Evolutionary conservation across 2,888 invertebrate genomes (phyloP).

Genomic region (Auanema freiburgensis): DNA sequence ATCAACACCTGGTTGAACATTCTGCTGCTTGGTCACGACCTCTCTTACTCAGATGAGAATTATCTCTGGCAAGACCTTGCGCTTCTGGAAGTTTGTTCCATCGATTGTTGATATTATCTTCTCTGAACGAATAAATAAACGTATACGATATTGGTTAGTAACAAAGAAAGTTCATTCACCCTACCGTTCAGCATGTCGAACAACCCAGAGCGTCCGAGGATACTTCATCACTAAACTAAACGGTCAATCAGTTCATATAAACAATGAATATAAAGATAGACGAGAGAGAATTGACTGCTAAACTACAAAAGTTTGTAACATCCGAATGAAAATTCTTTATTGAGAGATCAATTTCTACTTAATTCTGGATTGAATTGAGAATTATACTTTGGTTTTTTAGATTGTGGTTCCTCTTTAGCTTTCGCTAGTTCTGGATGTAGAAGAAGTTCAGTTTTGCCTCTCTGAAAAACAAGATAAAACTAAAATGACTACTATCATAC

Average conservation of each 20-base stretch:
- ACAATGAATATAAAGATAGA: too few relatives aligned
- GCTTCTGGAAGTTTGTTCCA: constrained; percentile 31
- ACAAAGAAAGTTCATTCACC: constrained; percentile 16
- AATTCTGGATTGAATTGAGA: constrained; percentile 87
- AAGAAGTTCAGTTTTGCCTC: constrained; percentile 64
- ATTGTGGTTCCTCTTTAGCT: constrained; percentile 35
- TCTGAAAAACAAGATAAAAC: constrained; percentile 31
- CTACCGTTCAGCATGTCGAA: constrained; percentile 57
- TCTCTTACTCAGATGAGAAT: constrained; percentile 52
- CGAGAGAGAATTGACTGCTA: neutral
- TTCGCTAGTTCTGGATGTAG: constrained; percentile 74
- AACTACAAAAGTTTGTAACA: neutral
- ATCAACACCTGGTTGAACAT: constrained; percentile 21
- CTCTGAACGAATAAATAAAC: constrained; percentile 22
- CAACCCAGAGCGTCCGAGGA: constrained; percentile 56
- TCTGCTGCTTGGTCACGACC: constrained; percentile 56
- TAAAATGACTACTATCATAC: constrained; percentile 68
- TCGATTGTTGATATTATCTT: constrained; percentile 40
- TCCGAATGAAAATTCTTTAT: neutral
- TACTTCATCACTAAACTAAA: constrained; percentile 24
- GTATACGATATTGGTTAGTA: neutral
- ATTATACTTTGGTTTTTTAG: constrained; percentile 81
- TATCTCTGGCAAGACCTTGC: constrained; percentile 45
- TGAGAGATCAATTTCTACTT: constrained; percentile 13
- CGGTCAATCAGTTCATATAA: neutral